These are phyloP conservation scores for Cataglyphis rosenhaueri DNA, from an alignment of 2,888 invertebrate genomes.

Conservation along the genomic window DNA sequence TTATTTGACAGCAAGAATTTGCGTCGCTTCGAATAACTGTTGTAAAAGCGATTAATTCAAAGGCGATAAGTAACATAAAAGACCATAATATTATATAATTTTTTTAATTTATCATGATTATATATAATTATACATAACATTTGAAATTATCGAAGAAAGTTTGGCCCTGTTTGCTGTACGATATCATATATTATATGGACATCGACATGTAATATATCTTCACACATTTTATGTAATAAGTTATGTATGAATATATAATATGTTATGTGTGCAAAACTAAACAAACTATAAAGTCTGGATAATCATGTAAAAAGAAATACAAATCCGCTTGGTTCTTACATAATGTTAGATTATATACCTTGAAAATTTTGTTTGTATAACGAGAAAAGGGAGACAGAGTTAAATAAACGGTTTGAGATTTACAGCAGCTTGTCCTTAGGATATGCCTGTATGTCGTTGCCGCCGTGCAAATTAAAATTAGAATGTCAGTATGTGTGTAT, in stretches of 20 bases:
- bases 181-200: neutral
- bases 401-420: conserved; percentile 13
- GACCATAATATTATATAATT: conserved; percentile 12
- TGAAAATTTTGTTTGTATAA: neutral
- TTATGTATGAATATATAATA: conserved; percentile 13
- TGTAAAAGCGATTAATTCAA: neutral
- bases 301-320: neutral
- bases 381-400: neutral
- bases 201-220: conserved; percentile 7
- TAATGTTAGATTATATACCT: conserved; percentile 1
- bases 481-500: conserved; percentile 7
- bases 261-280: neutral
- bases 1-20: neutral
- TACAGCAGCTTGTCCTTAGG: neutral
- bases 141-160: neutral
- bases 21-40: neutral
- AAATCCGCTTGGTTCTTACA: neutral
- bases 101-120: neutral
- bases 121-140: neutral
- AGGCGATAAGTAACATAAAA: conserved; percentile 1
- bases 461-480: conserved; percentile 9
- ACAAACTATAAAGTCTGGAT: neutral
- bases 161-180: neutral
- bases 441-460: neutral
- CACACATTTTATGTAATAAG: neutral